Base-by-base conservation (phyloP, 2,888 invertebrate genomes). In the Acleris emargana region DNA sequence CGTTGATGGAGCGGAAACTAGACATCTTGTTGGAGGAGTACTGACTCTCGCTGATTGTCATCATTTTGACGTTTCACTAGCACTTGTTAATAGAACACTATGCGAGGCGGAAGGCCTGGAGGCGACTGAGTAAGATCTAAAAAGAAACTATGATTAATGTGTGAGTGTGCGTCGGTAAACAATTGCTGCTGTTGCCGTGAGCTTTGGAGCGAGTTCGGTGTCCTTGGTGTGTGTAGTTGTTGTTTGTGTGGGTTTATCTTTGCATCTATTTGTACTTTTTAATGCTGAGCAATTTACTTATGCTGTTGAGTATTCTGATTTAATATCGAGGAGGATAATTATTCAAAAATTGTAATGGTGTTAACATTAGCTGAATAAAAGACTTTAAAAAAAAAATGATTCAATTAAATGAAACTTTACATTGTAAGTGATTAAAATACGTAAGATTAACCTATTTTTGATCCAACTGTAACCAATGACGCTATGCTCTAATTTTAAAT, bases 21-120 rank as follows among this genome's bases (percentile, higher is more conserved):
- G 93, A 93, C 88, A 84, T 91, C 77, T 92, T 89, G 77, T 93
- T 93, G 1, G 93, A 93, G 1, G 93, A 91, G 71, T 86, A 93
- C 79, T 91, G 91, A 64, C 92, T 92, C 73, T 93, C 93, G 87
- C 93, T 93, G 62, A 93, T 91, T 58, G 93, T 93, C 93, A 93
- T 93, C 93, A 93, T 93, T 74, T 81, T 89, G 78, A 60, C 22
- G 52, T 18, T 58, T 52, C 51, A 60, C 64, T 67, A 67, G 64
- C 67, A 62, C 61, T 62, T 76, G 62, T 71, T 70, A 75, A 70
- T 71, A 75, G 67, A 67, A 68, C 72, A 71, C 63, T 69, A 73
- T 55, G 38, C 13, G 49, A 13, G 16, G 28, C 18, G 18, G 22
- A 45, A 57, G 2, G 22, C 22, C 59, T 55, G 64, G 60, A 55